phyloP scores from a whole-genome alignment of 2,113 vertebrate species.

The Ceratotherium simum region DNA sequence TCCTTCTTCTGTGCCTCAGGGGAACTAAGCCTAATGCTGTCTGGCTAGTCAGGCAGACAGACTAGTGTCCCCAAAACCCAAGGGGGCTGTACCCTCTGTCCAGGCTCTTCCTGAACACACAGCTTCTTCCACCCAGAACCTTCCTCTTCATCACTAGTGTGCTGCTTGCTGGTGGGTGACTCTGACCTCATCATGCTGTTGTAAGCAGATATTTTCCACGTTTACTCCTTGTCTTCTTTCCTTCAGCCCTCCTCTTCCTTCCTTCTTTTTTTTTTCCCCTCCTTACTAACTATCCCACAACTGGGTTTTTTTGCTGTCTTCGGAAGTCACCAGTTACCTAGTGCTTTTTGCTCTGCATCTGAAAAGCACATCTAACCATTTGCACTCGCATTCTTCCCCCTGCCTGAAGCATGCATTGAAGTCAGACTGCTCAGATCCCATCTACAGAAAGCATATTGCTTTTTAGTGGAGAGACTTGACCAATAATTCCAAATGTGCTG shows the following conservation, averaged over 20 bases:
- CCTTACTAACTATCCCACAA: neutral
- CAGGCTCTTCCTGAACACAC: neutral
- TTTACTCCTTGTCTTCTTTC: neutral
- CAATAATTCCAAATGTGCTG: neutral
- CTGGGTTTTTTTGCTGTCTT: neutral
- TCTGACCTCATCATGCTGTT: neutral
- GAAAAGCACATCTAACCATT: neutral
- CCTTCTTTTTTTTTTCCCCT: neutral
- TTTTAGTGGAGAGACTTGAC: neutral
- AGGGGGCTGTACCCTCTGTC: neutral
- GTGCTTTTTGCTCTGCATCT: neutral
- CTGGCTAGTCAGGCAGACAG: neutral
- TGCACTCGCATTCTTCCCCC: neutral
- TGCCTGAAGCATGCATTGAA: neutral
- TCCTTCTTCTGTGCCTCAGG: neutral
- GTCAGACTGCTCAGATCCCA: neutral
- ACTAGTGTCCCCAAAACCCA: neutral
- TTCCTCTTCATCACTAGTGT: neutral
- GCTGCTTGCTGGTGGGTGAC: neutral
- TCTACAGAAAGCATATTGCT: fast-evolving
- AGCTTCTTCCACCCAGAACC: neutral
- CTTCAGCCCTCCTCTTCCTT: too few relatives aligned
- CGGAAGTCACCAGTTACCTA: neutral
- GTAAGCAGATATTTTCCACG: neutral
- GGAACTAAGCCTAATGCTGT: neutral